These are phyloP conservation scores for Lepidotrigona ventralis DNA, from an alignment of 1,140 invertebrate genomes.

Conservation along the genomic window DNA sequence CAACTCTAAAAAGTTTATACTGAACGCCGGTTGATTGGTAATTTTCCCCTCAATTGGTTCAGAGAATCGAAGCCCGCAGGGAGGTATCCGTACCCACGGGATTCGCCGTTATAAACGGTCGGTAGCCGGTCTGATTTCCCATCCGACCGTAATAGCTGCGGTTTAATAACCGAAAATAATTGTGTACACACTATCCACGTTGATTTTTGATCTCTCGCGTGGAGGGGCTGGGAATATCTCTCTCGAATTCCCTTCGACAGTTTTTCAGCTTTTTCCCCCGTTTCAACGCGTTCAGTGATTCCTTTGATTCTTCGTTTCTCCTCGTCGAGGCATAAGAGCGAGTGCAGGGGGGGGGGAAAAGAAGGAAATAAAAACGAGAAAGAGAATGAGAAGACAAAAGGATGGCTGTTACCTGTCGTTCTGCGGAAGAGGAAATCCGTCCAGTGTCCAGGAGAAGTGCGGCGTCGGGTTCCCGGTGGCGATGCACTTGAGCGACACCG, in stretches of 20 bases:
- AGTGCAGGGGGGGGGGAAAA: not conserved
- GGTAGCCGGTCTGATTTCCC: constrained; percentile 54
- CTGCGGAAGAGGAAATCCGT: constrained; percentile 90
- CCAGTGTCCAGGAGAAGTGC: constrained; percentile 92
- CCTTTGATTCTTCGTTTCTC: not conserved
- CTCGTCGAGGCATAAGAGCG: not conserved
- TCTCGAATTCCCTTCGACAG: too few species aligned
- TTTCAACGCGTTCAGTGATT: not conserved
- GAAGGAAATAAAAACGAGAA: too few species aligned
- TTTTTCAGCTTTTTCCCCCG: not conserved
- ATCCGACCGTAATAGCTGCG: constrained; percentile 52
- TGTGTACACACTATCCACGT: constrained; percentile 37
- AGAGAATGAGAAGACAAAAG: not conserved
- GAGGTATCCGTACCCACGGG: constrained; percentile 56
- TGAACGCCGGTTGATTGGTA: constrained; percentile 60
- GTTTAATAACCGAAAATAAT: constrained; percentile 66
- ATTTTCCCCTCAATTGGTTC: constrained; percentile 68
- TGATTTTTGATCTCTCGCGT: constrained; percentile 40
- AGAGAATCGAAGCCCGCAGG: constrained; percentile 67
- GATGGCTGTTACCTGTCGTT: constrained; percentile 79
- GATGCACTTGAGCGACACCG: constrained; percentile 93
- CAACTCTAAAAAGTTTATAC: constrained; percentile 62
- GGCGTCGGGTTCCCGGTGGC: constrained; percentile 95
- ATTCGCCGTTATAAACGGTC: constrained; percentile 14
- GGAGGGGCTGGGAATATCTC: too few species aligned